Conservation (phyloP, 1,140 invertebrate genomes). For the Drosophila micromelanica region DNA sequence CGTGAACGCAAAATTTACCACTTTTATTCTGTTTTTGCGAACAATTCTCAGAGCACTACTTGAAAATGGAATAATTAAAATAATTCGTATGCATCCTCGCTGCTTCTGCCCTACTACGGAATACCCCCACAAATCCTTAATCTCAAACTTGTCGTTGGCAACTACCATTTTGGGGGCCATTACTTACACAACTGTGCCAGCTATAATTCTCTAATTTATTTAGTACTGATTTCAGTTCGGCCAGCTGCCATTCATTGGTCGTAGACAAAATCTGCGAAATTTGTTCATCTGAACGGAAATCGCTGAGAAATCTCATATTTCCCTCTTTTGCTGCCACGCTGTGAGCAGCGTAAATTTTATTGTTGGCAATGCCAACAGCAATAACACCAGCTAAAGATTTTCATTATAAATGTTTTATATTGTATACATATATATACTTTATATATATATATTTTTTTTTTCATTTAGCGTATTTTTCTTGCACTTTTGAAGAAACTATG, state of each 20-base stretch:
- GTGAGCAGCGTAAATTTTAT: slow-evolving; percentile 66
- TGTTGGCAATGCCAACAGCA: slow-evolving; percentile 72
- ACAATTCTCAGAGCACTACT: slow-evolving; percentile 38
- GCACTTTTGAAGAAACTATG: slow-evolving; percentile 13
- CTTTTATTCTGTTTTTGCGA: slow-evolving; percentile 63
- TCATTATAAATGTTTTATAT: slow-evolving; percentile 1
- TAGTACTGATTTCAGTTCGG: slow-evolving; percentile 35
- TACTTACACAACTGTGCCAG: slow-evolving; percentile 7
- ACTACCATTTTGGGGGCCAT: slow-evolving; percentile 2
- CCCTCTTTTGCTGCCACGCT: slow-evolving; percentile 29
- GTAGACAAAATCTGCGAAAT: slow-evolving; percentile 3
- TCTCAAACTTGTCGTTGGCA: slow-evolving; percentile 25
- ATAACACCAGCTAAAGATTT: slow-evolving; percentile 43
- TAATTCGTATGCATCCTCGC: not conserved
- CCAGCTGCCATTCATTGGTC: slow-evolving; percentile 4
- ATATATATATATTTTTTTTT: slow-evolving; percentile 13
- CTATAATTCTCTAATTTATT: slow-evolving; percentile 64
- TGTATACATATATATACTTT: not conserved
- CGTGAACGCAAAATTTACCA: slow-evolving; percentile 59
- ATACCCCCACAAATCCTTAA: slow-evolving; percentile 41
- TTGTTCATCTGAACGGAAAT: slow-evolving; percentile 43
- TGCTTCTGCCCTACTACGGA: slow-evolving; percentile 1
- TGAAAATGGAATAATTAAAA: slow-evolving; percentile 65
- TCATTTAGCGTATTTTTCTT: slow-evolving; percentile 1
- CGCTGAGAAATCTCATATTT: slow-evolving; percentile 41